phyloP scores from a whole-genome alignment of 2,888 invertebrate genomes.

The Drosophila neonasuta region DNA sequence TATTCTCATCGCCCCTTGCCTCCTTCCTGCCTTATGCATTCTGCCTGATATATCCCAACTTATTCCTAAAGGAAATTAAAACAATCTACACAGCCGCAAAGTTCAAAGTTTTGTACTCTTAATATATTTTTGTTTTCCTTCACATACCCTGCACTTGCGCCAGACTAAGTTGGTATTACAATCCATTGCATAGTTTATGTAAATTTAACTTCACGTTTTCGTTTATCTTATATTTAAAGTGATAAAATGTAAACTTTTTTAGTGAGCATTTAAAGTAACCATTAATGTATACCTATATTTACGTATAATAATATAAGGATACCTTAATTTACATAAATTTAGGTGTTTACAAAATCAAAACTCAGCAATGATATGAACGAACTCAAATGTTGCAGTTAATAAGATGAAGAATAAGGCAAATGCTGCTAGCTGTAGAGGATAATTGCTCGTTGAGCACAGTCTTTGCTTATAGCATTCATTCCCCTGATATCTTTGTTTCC shows the following conservation, averaged over 20 bases:
- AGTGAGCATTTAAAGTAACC: no score
- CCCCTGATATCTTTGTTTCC: conserved; percentile 10
- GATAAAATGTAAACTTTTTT: no score
- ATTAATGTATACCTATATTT: no score
- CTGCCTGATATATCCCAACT: conserved; percentile 20
- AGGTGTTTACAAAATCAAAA: no score
- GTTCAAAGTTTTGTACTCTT: conserved; percentile 44
- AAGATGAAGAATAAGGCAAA: neutral
- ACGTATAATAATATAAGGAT: no score
- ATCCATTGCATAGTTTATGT: neutral
- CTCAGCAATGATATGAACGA: neutral
- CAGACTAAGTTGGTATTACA: neutral
- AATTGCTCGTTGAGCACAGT: neutral
- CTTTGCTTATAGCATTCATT: neutral
- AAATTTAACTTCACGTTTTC: neutral
- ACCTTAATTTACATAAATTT: no score
- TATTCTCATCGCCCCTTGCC: conserved; percentile 2
- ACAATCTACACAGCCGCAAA: conserved; percentile 40
- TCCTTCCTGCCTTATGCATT: neutral
- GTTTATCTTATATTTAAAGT: no score
- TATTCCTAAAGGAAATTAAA: conserved; percentile 72
- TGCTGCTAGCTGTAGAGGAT: neutral
- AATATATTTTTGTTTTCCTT: conserved; percentile 20
- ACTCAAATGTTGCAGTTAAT: neutral
- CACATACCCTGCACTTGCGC: conserved; percentile 19